Evolutionary conservation across 1,140 invertebrate genomes (phyloP).

Genomic region (Gryllus bimaculatus): DNA sequence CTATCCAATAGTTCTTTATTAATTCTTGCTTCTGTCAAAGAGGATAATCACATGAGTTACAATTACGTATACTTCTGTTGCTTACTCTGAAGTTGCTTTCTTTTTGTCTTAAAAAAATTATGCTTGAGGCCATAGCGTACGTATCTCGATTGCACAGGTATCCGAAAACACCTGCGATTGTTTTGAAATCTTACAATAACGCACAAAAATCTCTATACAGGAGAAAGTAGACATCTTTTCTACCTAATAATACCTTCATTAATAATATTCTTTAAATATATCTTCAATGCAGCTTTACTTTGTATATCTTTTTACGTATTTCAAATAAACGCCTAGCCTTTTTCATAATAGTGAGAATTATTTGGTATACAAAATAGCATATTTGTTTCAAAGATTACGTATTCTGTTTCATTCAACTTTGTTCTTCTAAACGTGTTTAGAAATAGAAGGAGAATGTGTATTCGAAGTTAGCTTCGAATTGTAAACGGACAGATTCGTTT

Average conservation of each 20-base stretch:
- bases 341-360: background rate
- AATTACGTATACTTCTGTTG: background rate
- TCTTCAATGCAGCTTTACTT: background rate
- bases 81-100: background rate
- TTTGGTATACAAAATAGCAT: slow-evolving; percentile 5
- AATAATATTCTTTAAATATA: slow-evolving; percentile 6
- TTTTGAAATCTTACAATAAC: slow-evolving; percentile 1
- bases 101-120: background rate
- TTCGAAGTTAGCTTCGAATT: background rate
- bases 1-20: slow-evolving; percentile 5
- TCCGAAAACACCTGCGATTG: background rate
- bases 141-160: background rate
- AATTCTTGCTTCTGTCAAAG: background rate
- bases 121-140: background rate
- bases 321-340: background rate
- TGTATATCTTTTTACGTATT: background rate
- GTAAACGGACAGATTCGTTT: background rate
- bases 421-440: background rate
- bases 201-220: slow-evolving; percentile 4
- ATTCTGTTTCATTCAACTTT: background rate
- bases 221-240: background rate
- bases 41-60: background rate
- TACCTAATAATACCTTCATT: background rate
- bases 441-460: background rate
- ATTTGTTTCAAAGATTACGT: slow-evolving; percentile 5